Conservation (phyloP, 2,113 vertebrate genomes). For the Holacanthus passer region DNA sequence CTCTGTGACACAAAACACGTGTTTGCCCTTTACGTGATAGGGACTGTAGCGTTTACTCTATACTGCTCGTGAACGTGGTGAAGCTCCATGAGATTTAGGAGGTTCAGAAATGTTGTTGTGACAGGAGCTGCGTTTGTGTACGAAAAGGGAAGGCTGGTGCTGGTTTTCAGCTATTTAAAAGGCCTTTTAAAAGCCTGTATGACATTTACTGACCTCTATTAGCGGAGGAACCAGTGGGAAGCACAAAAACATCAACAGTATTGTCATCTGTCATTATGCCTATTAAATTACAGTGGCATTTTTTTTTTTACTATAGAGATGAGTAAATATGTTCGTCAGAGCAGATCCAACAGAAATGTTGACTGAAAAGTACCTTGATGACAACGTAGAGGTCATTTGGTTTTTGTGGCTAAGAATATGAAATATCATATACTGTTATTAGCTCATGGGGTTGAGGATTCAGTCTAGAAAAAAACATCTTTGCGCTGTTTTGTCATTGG, state of each 20-base stretch:
- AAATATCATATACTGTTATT: slow-evolving; percentile 1
- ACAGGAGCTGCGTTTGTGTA: slow-evolving; percentile 13
- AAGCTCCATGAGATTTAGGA: slow-evolving; percentile 14
- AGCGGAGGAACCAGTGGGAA: background rate
- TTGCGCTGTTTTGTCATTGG: background rate
- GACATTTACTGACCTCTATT: background rate
- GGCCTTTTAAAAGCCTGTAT: background rate
- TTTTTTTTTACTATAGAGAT: background rate
- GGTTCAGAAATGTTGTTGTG: slow-evolving; percentile 10
- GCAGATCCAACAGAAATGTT: background rate
- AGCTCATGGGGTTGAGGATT: background rate
- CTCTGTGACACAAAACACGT: slow-evolving; percentile 72
- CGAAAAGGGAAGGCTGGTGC: slow-evolving; percentile 21
- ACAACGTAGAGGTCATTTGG: background rate
- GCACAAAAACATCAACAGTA: slow-evolving; percentile 7
- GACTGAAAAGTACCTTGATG: background rate
- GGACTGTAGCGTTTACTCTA: slow-evolving; percentile 25
- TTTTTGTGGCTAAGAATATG: background rate
- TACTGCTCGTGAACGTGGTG: slow-evolving; percentile 2
- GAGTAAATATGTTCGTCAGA: background rate
- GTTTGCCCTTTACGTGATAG: slow-evolving; percentile 55
- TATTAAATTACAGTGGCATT: background rate
- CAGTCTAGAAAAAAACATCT: background rate
- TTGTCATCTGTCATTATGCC: background rate
- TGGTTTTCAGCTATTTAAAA: slow-evolving; percentile 9